phyloP scores from a whole-genome alignment of 1,140 invertebrate species.

The Rhyacophila brunnea region DNA sequence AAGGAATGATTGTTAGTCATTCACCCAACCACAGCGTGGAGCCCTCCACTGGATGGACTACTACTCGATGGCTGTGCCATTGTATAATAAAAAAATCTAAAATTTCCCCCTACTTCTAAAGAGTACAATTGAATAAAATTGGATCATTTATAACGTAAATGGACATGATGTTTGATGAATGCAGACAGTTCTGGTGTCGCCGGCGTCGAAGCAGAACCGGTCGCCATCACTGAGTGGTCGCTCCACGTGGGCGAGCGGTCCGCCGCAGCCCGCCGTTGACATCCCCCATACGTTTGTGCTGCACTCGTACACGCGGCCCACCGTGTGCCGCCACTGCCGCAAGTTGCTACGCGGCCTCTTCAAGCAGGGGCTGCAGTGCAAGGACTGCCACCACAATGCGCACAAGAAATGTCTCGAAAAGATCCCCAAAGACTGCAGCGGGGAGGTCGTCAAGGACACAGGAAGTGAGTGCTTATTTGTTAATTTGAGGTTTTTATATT shows the following conservation, averaged over 20 bases:
- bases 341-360: slow-evolving; percentile 93
- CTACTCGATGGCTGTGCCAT: too few species aligned
- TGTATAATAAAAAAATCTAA: too few species aligned
- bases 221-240: slow-evolving; percentile 78
- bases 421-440: slow-evolving; percentile 94
- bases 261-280: slow-evolving; percentile 64
- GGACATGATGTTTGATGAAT: neutral
- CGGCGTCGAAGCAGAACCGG: slow-evolving; percentile 47
- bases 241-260: slow-evolving; percentile 21
- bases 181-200: slow-evolving; percentile 40
- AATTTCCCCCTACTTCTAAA: too few species aligned
- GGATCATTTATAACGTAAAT: too few species aligned
- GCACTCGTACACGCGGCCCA: slow-evolving; percentile 93
- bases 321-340: slow-evolving; percentile 94
- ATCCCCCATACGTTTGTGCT: slow-evolving; percentile 90
- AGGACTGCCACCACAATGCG: slow-evolving; percentile 97
- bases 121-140: too few species aligned
- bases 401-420: slow-evolving; percentile 95
- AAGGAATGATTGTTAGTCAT: too few species aligned
- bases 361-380: slow-evolving; percentile 95
- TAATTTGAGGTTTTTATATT: too few species aligned
- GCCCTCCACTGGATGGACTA: too few species aligned
- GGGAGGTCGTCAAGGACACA: slow-evolving; percentile 65
- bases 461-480: slow-evolving; percentile 53
- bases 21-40: too few species aligned